These are phyloP conservation scores for Cosmorhoe ocellata DNA, from an alignment of 2,888 invertebrate genomes.

Conservation along the genomic window DNA sequence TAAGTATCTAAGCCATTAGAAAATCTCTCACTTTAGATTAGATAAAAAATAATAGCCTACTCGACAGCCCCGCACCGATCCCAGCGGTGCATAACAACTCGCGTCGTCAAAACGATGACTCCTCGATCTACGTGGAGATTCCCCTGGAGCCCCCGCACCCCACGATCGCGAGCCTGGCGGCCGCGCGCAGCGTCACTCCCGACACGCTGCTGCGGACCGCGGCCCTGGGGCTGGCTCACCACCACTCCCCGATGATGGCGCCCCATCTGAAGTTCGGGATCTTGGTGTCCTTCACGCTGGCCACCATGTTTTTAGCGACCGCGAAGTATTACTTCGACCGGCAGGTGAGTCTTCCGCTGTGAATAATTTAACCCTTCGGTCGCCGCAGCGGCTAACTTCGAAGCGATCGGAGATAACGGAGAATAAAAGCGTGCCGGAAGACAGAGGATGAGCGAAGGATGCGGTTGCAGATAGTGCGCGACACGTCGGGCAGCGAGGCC, in stretches of 20 bases:
- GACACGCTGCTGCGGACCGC: constrained; percentile 73
- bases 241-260: constrained; percentile 76
- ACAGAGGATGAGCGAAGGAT: no score
- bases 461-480: constrained; percentile 59
- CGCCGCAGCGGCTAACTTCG: no score
- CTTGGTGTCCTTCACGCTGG: constrained; percentile 87
- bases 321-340: constrained; percentile 88
- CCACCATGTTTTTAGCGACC: constrained; percentile 86
- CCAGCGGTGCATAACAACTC: constrained; percentile 58
- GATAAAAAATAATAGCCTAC: not conserved
- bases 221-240: constrained; percentile 62
- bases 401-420: no score
- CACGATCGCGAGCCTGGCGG: constrained; percentile 72
- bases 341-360: constrained; percentile 65
- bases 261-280: constrained; percentile 86
- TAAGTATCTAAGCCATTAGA: no score
- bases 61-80: constrained; percentile 55
- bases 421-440: no score
- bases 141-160: constrained; percentile 66
- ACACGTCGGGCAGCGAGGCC: constrained; percentile 79
- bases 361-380: no score
- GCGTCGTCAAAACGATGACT: constrained; percentile 63
- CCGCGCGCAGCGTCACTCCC: constrained; percentile 73
- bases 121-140: constrained; percentile 73
- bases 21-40: no score